Conservation (phyloP, 2,113 vertebrate genomes). For the Perca fluviatilis region DNA sequence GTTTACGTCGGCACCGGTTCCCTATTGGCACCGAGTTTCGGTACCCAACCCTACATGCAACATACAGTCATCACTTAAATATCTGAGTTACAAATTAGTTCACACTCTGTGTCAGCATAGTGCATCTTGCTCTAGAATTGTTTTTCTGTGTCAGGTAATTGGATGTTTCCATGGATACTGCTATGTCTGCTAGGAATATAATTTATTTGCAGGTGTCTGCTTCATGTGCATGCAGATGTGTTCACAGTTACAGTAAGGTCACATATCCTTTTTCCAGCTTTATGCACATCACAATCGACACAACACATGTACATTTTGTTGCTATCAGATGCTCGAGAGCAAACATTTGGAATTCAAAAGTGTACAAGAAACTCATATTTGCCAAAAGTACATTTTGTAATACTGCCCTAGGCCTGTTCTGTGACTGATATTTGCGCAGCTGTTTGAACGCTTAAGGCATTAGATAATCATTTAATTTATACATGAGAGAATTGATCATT, state of each 20-base stretch:
- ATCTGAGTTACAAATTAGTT: conserved; percentile 51
- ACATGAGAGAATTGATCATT: conserved; percentile 53
- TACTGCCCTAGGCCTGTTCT: conserved; percentile 20
- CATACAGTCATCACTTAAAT: conserved; percentile 18
- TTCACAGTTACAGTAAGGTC: conserved; percentile 57
- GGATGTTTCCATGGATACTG: conserved; percentile 80
- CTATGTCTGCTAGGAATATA: conserved; percentile 60
- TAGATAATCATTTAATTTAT: conserved; percentile 51
- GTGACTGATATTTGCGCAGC: conserved; percentile 35
- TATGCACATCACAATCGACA: neutral
- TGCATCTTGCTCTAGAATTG: conserved; percentile 40
- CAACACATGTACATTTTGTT: neutral
- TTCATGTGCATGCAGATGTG: conserved; percentile 59
- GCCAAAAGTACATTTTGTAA: conserved; percentile 25
- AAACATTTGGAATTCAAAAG: conserved; percentile 36
- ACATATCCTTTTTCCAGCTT: conserved; percentile 17
- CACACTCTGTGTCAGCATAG: conserved; percentile 21
- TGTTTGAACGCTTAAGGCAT: conserved; percentile 38
- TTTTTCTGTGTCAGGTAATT: conserved; percentile 76
- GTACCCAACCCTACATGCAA: too few species aligned
- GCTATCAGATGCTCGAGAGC: neutral
- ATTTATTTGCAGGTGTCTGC: conserved; percentile 42
- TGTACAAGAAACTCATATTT: conserved; percentile 8
- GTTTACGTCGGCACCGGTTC: too few species aligned
- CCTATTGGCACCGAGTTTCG: too few species aligned